These are phyloP conservation scores for Sebastes kiyomatsui DNA, from an alignment of 2,797 vertebrate species.

Conservation along the genomic window DNA sequence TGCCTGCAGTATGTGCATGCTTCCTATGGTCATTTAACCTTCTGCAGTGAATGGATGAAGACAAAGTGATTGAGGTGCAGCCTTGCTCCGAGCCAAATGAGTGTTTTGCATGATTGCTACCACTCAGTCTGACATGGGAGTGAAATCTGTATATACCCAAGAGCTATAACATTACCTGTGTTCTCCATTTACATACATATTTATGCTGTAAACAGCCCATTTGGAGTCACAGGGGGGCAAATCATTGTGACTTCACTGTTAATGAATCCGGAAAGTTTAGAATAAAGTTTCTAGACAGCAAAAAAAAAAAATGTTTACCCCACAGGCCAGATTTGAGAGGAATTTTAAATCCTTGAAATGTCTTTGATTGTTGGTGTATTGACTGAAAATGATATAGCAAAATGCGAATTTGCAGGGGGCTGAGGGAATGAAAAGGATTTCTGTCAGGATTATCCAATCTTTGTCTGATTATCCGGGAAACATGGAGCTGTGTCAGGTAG, in stretches of 20 bases:
- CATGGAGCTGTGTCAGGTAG: conserved; percentile 71
- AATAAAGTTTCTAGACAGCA: conserved; percentile 54
- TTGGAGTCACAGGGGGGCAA: conserved; percentile 35
- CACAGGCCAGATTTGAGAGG: conserved; percentile 54
- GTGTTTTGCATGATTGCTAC: conserved; percentile 67
- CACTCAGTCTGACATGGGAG: conserved; percentile 47
- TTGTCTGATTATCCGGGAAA: conserved; percentile 77
- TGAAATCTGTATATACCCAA: conserved; percentile 37
- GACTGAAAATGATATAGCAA: conserved; percentile 73
- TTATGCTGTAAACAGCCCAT: conserved; percentile 32
- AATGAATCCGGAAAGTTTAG: conserved; percentile 54
- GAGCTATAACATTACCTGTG: conserved; percentile 57
- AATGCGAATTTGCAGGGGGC: conserved; percentile 69
- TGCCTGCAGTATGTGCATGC: not conserved
- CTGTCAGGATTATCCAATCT: conserved; percentile 78
- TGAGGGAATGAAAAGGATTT: conserved; percentile 76
- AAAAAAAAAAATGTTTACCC: conserved; percentile 53
- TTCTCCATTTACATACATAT: conserved; percentile 62
- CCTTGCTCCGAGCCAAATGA: conserved; percentile 46
- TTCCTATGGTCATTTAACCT: conserved; percentile 35
- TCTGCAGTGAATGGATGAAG: conserved; percentile 42
- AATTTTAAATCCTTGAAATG: conserved; percentile 59
- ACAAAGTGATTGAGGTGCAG: conserved; percentile 51
- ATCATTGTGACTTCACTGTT: conserved; percentile 50
- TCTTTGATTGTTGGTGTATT: conserved; percentile 67